phyloP scores from a whole-genome alignment of 2,797 vertebrate species.

The Prunella strophiata region DNA sequence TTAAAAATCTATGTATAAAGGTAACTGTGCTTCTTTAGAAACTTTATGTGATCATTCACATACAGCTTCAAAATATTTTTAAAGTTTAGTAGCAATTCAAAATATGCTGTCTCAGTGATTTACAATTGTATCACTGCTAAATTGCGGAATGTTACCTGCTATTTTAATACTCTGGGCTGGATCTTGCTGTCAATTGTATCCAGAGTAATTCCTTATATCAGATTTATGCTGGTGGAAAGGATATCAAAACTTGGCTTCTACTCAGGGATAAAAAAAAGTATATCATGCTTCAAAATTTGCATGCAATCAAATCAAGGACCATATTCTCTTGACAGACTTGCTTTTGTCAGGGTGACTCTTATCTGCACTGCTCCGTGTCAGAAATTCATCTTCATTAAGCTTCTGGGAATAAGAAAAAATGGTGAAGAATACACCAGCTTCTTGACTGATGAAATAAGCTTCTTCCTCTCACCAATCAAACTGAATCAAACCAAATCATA shows the following conservation, averaged over 20 bases:
- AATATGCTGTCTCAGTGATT: not conserved
- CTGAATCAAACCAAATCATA: constrained; percentile 2
- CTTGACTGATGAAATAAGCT: constrained; percentile 20
- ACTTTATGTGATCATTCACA: constrained; percentile 55
- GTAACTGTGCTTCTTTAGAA: constrained; percentile 77
- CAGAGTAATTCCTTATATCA: not conserved
- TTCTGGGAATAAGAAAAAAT: constrained; percentile 8
- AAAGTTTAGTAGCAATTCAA: constrained; percentile 41
- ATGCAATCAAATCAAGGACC: constrained; percentile 22
- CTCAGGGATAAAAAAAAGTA: constrained; percentile 7
- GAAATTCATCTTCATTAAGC: not conserved
- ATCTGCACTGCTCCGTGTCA: not conserved
- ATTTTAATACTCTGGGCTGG: not conserved
- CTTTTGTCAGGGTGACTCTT: not conserved
- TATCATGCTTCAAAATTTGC: not conserved
- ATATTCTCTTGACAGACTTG: not conserved
- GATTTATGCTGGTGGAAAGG: constrained; percentile 41
- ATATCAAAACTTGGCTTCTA: constrained; percentile 15
- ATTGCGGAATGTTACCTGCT: not conserved
- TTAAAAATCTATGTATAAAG: constrained; percentile 74
- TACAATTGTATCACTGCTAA: constrained; percentile 17
- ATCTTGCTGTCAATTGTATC: not conserved
- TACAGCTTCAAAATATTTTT: constrained; percentile 52
- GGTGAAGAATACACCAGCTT: constrained; percentile 21
- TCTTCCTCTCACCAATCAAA: not conserved